phyloP scores from a whole-genome alignment of 30 jellyfish, hydroid and myxozoan species.

The Turritopsis rubra region DNA sequence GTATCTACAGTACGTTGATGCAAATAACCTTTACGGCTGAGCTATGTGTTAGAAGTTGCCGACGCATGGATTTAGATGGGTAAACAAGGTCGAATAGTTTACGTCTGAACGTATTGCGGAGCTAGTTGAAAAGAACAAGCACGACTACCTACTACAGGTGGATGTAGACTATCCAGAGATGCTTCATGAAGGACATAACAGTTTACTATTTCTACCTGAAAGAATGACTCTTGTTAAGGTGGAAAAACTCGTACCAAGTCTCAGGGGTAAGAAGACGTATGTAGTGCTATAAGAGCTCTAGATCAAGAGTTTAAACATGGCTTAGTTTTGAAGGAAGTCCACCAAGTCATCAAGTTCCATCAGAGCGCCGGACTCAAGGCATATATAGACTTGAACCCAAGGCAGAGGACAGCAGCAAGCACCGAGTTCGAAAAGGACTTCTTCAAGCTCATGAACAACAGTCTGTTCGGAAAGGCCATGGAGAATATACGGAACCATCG shows the following conservation, averaged over 20 bases:
- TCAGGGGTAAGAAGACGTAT: not conserved
- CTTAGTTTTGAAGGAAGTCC: slow-evolving; percentile 2
- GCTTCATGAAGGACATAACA: slow-evolving; percentile 14
- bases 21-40: too few relatives aligned
- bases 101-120: not conserved
- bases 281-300: not conserved
- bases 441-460: slow-evolving; percentile 38
- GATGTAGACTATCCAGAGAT: slow-evolving; percentile 22
- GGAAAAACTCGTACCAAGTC: slow-evolving; percentile 27
- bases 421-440: slow-evolving; percentile 35
- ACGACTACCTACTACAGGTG: slow-evolving; percentile 19
- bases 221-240: slow-evolving; percentile 18
- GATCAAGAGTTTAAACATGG: not conserved
- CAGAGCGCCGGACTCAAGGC: slow-evolving; percentile 24
- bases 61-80: too few relatives aligned
- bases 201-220: slow-evolving; percentile 23
- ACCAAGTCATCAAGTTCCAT: slow-evolving; percentile 18
- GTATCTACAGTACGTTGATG: too few relatives aligned
- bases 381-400: slow-evolving; percentile 15
- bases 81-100: too few relatives aligned
- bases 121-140: slow-evolving; percentile 5
- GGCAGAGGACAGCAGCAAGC: slow-evolving; percentile 12
- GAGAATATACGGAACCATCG: slow-evolving; percentile 16
- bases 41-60: too few relatives aligned
- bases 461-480: slow-evolving; percentile 37